Conservation (phyloP, 2,113 vertebrate species). For the Pampusana beccarii region DNA sequence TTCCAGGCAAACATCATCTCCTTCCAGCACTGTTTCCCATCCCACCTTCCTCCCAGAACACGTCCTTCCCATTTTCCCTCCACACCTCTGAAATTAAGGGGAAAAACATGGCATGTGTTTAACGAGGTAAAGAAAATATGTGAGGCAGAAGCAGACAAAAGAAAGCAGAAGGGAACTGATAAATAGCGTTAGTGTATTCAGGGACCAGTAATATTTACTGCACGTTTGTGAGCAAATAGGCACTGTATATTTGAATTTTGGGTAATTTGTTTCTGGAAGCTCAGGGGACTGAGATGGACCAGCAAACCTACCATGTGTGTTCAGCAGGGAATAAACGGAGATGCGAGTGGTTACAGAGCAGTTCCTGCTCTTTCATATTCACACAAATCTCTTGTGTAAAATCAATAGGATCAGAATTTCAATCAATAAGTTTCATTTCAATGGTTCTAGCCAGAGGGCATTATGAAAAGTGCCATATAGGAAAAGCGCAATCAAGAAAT, state of each 20-base stretch:
- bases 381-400: not conserved
- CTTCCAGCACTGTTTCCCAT: not conserved
- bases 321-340: not conserved
- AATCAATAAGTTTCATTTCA: slow-evolving; percentile 54
- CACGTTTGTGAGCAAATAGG: not conserved
- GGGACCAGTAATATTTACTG: not conserved
- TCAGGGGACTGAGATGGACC: not conserved
- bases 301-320: not conserved
- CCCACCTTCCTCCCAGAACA: not conserved
- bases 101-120: rapidly evolving
- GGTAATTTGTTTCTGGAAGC: slow-evolving; percentile 23
- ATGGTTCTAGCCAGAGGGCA: slow-evolving; percentile 25
- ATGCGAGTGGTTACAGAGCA: not conserved
- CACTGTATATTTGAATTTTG: not conserved
- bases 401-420: slow-evolving; percentile 58
- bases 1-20: not conserved
- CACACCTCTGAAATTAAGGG: not conserved
- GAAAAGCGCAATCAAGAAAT: slow-evolving; percentile 14
- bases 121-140: rapidly evolving
- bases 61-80: not conserved
- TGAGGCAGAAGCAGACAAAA: not conserved
- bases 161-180: not conserved
- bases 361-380: slow-evolving; percentile 22
- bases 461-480: not conserved
- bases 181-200: not conserved